These are phyloP conservation scores for Drosophila pseudotalamancana DNA, from an alignment of 2,888 invertebrate species.

Conservation along the genomic window DNA sequence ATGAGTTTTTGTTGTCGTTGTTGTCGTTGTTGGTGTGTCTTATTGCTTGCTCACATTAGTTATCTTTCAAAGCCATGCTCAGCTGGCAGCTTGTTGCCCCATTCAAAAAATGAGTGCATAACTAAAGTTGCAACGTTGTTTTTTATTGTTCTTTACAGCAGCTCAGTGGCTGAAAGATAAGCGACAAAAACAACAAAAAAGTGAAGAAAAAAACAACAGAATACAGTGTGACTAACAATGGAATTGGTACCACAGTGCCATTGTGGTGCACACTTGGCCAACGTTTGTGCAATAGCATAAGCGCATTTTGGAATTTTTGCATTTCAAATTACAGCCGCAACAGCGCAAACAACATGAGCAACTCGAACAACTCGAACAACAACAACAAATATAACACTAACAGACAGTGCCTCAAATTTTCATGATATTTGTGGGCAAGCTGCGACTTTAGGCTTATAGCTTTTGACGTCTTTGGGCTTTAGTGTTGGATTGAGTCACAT, in stretches of 20 bases:
- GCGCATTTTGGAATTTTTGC: constrained; percentile 63
- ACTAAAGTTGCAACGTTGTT: constrained; percentile 23
- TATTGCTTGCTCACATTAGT: constrained; percentile 22
- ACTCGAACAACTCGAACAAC: constrained; percentile 17
- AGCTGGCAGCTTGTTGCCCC: constrained; percentile 29
- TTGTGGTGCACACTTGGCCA: constrained; percentile 54
- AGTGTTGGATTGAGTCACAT: constrained; percentile 52
- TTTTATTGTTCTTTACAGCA: constrained; percentile 33
- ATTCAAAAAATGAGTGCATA: constrained; percentile 36
- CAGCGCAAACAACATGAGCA: constrained; percentile 15
- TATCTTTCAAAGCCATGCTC: constrained; percentile 29
- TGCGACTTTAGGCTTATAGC: constrained; percentile 40
- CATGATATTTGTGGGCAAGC: constrained; percentile 51
- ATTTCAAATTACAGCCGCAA: constrained; percentile 45
- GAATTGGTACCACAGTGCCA: constrained; percentile 36
- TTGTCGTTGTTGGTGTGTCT: neutral
- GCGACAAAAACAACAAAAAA: constrained; percentile 28
- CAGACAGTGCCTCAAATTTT: constrained; percentile 49
- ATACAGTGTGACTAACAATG: constrained; percentile 46
- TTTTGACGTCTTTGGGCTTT: constrained; percentile 56
- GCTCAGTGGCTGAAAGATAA: constrained; percentile 35
- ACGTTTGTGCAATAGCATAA: constrained; percentile 65
- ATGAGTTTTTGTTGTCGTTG: neutral
- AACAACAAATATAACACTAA: constrained; percentile 32
- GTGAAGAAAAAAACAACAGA: constrained; percentile 11